Evolutionary conservation across 2,797 vertebrate species (phyloP).

Genomic region (Halcyon chelicuti): DNA sequence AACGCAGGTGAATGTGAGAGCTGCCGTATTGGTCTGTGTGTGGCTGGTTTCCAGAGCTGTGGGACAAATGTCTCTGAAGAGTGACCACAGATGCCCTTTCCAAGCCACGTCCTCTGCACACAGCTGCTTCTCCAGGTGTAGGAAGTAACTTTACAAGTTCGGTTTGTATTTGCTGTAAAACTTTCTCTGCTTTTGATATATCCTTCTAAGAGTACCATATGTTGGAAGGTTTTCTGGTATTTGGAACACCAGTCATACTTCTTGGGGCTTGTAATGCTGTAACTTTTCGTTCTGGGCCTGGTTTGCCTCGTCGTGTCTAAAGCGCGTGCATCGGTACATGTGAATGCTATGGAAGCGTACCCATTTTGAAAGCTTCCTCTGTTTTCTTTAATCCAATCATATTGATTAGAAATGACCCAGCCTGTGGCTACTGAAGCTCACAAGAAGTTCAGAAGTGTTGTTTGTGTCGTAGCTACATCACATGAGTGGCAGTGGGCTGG

Average conservation of each 20-base stretch:
- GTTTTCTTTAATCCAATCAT: not conserved
- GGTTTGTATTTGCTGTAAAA: not conserved
- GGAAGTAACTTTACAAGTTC: not conserved
- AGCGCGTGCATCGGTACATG: rapidly evolving
- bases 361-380: not conserved
- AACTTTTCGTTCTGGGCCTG: not conserved
- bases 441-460: not conserved
- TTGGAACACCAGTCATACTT: not conserved
- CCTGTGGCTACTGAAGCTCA: not conserved
- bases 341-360: rapidly evolving
- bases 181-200: not conserved
- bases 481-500: not conserved
- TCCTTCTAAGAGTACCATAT: not conserved
- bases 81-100: not conserved
- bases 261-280: not conserved
- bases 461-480: not conserved
- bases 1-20: not conserved
- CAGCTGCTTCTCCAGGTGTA: not conserved
- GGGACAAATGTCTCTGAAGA: not conserved
- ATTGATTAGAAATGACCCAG: not conserved
- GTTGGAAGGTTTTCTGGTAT: not conserved
- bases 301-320: not conserved
- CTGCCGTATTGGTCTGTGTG: rapidly evolving
- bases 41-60: not conserved
- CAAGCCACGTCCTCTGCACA: not conserved